Conservation (phyloP, 2,113 vertebrate genomes). For the Sturnira hondurensis region DNA sequence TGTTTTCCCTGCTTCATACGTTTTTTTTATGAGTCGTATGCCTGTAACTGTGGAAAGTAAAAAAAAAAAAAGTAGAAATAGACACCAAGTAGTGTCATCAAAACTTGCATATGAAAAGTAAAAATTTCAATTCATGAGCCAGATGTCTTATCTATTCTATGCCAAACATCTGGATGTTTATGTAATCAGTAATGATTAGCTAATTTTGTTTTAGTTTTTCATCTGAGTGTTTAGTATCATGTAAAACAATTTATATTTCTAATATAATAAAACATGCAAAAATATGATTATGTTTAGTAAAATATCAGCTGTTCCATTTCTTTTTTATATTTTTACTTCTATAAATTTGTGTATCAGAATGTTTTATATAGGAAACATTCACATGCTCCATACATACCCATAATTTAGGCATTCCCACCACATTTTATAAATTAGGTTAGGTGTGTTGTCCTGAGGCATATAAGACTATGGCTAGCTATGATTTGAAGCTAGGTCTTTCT, state of each 20-base stretch:
- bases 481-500: background rate
- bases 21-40: background rate
- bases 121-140: slow-evolving; percentile 39
- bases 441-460: background rate
- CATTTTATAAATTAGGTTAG: background rate
- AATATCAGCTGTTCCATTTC: background rate
- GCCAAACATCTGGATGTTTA: slow-evolving; percentile 54
- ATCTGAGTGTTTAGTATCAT: background rate
- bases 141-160: slow-evolving; percentile 53
- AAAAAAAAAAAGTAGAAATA: background rate
- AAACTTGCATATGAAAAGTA: slow-evolving; percentile 36
- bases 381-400: accelerated
- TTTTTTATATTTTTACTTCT: background rate
- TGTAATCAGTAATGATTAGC: slow-evolving; percentile 23
- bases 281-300: background rate
- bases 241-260: slow-evolving; percentile 12
- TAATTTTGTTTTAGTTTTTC: slow-evolving; percentile 57
- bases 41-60: background rate
- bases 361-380: background rate
- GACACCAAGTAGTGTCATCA: background rate
- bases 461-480: background rate
- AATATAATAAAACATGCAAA: background rate
- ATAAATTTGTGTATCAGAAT: background rate
- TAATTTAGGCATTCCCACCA: background rate
- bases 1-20: background rate